phyloP scores from a whole-genome alignment of 2,888 invertebrate species.

The Drosophila greeni region DNA sequence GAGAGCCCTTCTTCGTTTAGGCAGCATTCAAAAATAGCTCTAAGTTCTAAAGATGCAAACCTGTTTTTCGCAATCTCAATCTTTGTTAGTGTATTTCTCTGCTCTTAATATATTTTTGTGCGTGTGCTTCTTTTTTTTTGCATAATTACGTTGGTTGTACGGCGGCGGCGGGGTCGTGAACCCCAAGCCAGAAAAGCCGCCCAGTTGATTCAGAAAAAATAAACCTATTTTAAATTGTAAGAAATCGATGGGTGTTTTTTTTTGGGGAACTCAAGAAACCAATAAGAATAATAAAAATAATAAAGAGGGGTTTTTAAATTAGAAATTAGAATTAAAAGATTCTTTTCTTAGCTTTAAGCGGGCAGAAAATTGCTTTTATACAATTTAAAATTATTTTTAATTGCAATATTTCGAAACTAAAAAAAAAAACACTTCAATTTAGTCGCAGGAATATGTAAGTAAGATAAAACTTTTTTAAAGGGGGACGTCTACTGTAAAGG shows the following conservation, averaged over 20 bases:
- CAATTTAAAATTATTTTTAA: too few species aligned
- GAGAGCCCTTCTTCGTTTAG: constrained; percentile 5
- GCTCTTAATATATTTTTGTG: not conserved
- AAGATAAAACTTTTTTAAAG: too few species aligned
- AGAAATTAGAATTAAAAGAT: too few species aligned
- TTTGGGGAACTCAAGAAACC: too few species aligned
- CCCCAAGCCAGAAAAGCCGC: constrained; percentile 20
- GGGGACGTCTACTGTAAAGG: too few species aligned
- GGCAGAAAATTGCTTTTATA: too few species aligned
- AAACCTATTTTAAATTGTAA: constrained; percentile 24
- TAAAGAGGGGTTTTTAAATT: too few species aligned
- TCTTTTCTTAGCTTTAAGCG: too few species aligned
- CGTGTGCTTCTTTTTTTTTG: not conserved
- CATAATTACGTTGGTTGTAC: constrained; percentile 34
- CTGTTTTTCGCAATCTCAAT: constrained; percentile 31
- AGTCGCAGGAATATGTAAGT: too few species aligned
- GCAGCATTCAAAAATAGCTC: constrained; percentile 27
- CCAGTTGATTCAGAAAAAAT: constrained; percentile 26
- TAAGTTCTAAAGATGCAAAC: constrained; percentile 31
- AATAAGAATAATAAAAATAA: too few species aligned
- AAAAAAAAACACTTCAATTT: too few species aligned
- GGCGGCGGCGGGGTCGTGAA: constrained; percentile 48
- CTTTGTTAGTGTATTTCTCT: constrained; percentile 13
- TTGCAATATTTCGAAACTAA: too few species aligned
- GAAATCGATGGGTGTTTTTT: not conserved